phyloP scores from a whole-genome alignment of 2,113 vertebrate species.

The Perca fluviatilis region DNA sequence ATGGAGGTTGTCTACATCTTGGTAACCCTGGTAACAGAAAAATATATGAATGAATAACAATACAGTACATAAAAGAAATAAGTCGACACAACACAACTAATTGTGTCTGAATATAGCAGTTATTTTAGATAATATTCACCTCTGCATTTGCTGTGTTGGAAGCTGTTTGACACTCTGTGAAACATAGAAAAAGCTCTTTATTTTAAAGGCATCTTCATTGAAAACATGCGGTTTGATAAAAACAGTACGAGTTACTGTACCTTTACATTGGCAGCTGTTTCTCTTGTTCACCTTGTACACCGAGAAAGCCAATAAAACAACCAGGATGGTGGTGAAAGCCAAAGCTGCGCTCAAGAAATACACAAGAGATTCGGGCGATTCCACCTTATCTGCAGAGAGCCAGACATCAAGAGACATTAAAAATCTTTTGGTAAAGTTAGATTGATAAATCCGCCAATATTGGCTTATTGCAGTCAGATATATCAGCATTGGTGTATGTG shows the following conservation, averaged over 20 bases:
- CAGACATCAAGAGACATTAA: not conserved
- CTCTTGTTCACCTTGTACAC: slow-evolving; percentile 18
- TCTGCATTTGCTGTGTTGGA: not conserved
- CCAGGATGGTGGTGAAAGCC: not conserved
- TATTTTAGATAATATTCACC: slow-evolving; percentile 4
- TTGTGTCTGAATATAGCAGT: not conserved
- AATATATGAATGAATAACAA: not conserved
- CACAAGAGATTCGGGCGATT: not conserved
- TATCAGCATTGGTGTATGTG: too few species aligned
- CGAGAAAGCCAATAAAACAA: slow-evolving; percentile 2
- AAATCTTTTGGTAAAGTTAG: not conserved
- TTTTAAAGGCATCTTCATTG: not conserved
- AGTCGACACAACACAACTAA: too few species aligned
- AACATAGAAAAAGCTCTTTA: not conserved
- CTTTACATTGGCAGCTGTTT: not conserved
- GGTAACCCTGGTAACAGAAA: not conserved
- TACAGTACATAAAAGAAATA: not conserved
- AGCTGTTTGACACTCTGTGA: not conserved
- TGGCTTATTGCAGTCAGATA: not conserved
- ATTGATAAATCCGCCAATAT: not conserved
- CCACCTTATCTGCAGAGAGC: not conserved
- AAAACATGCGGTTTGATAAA: accelerated
- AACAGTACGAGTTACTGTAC: not conserved
- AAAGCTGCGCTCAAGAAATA: slow-evolving; percentile 39
- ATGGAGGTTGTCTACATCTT: slow-evolving; percentile 4